Base-by-base conservation (phyloP, 2,113 vertebrate genomes). In the Hiodon tergisus region DNA sequence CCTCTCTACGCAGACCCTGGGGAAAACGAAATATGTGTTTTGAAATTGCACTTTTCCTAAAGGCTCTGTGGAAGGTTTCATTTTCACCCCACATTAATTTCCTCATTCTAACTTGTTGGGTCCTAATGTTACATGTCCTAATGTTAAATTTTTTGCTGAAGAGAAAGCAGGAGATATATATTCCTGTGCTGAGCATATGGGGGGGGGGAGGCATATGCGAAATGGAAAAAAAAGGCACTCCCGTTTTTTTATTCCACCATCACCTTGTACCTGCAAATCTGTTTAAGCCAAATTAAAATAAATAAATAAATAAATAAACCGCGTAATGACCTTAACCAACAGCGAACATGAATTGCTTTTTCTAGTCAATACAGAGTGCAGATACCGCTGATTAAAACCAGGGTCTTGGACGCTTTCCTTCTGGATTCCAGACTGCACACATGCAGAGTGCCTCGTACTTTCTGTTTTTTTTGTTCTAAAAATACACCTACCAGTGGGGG, bases 41-140 rank as follows among this genome's bases (percentile, higher is more conserved):
- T 93, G 91, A 92, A 91, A 92, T 94, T 93, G 93, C 93, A 95
- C 94, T 96, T 93, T 94, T 92, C 92, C 93, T 94, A 93, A 94
- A 93, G 95, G 95, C 94, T 95, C 91, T 95, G 90, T 91, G 92
- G 90, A 90, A 95, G 98, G 97, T 96, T 96, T 91, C 94, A 98
- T 98, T 95, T 96, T 96, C 92, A 92, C 92, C 93, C 90, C 86
- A 79, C 91, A 97, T 95, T 89, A 94, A 98, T 97, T 95, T 94
- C 93, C 90, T 89, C 88, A 91, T 91, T 93, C 91, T 88, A 90
- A 89, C 83, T 92, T 90, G 88, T 89, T 93, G 89, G 85, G 90
- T 87, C 88, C 91, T 94, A 94, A 94, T 93, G 91, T 88, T 92
- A 93, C 90, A 91, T 82, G 58, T 78, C 75, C 78, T 76, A 72